Evolutionary conservation across 2,113 vertebrate species (phyloP).

Genomic region (Salminus brasiliensis): DNA sequence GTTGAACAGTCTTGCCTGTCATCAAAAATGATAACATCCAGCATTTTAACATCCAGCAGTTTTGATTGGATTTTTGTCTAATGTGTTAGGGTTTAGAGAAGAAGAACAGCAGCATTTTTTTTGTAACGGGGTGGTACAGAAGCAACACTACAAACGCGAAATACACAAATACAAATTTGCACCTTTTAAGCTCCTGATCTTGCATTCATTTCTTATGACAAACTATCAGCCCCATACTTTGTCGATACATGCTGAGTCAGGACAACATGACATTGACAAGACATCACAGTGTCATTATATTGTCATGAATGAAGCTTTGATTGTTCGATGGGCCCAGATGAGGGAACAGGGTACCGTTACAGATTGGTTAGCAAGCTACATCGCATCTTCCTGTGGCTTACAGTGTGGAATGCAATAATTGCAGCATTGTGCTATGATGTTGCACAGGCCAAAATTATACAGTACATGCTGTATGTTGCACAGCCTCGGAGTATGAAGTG

Average conservation of each 20-base stretch:
- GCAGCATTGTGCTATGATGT: not conserved
- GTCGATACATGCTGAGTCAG: not conserved
- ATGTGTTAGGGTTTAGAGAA: not conserved
- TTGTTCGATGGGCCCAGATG: not conserved
- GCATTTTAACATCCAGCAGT: not conserved
- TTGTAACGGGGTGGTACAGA: not conserved
- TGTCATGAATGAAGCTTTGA: not conserved
- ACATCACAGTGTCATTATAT: not conserved
- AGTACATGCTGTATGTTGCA: not conserved
- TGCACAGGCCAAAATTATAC: not conserved
- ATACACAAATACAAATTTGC: too few species aligned
- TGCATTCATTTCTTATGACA: not conserved
- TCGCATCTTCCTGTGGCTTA: not conserved
- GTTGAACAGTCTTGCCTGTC: not conserved
- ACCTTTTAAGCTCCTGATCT: not conserved
- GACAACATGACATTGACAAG: not conserved
- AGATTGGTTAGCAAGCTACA: not conserved
- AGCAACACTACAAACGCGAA: not conserved
- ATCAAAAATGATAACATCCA: not conserved
- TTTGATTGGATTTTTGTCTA: not conserved
- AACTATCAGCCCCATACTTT: not conserved
- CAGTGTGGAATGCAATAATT: not conserved
- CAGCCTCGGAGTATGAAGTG: not conserved
- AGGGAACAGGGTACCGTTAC: not conserved
- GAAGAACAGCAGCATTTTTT: not conserved